Evolutionary conservation across 2,888 invertebrate species (phyloP), one percentile per base, ranked within the genome.

Genomic region (Eupithecia abbreviata): DNA sequence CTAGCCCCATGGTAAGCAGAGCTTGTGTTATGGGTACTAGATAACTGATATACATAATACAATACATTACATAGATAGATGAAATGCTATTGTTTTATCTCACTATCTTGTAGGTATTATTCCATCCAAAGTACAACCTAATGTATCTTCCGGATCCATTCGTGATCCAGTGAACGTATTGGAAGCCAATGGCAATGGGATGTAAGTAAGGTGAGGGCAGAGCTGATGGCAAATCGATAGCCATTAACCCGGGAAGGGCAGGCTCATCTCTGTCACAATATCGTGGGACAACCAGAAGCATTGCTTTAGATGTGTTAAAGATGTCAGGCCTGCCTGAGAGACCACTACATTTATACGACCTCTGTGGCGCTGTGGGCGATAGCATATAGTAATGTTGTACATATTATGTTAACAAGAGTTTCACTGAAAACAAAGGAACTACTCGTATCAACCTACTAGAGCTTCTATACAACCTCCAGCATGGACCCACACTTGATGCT

Each of bases 191-290:
- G 78, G 68, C 77, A 79, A 78, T 81, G 77, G 83, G 84, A 84
- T 85, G 83, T 87, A 85, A 82, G 79, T 78, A 79, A 84, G 83
- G 84, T 81, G 83, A 75, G 81, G 81, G 78, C 77, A 69, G 77
- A 79, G 82, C 78, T 85, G 86, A 90, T 87, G 84, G 85, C 77
- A 87, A 90, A 90, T 90, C 89, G 86, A 89, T 88, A 85, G 76
- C 86, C 86, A 82, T 82, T 82, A 82, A 77, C 81, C 77, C 71
- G 66, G 71, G 75, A 72, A 73, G 67, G 70, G 72, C 72, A 77
- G 73, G 65, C 70, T 72, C 73, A 58, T 77, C 65, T 68, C 43
- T 45, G 45, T 30, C 49, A 72, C 74, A 74, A 42, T 69, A 30
- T 45, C 13, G 5, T 43, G 10, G 58, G 3, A 13, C 6, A 76